Percentiles rank a stretch among this genome's conserved stretches.
Evolutionary conservation across 2,888 invertebrate genomes (phyloP).

Genomic region (Saturnia japonica): DNA sequence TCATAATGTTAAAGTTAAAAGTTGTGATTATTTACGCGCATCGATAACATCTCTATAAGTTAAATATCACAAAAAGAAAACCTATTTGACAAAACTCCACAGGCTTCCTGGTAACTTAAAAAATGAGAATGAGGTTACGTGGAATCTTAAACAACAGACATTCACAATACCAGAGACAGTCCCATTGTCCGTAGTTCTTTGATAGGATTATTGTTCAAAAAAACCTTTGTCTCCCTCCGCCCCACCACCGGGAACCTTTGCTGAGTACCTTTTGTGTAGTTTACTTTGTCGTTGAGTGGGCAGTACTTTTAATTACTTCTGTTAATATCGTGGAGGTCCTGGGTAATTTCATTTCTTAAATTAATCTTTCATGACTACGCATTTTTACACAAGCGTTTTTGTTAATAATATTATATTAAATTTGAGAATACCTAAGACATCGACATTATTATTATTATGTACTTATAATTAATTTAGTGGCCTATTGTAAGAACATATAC

Average conservation of each 20-base stretch:
- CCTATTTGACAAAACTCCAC: not conserved
- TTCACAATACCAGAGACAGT: constrained; percentile 17
- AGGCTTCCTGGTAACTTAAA: not conserved
- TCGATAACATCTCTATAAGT: not conserved
- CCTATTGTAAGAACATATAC: too few species aligned
- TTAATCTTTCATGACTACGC: not conserved
- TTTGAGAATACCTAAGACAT: not conserved
- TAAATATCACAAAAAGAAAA: not conserved
- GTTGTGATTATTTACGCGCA: not conserved
- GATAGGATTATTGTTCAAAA: constrained; percentile 25
- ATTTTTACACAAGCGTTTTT: not conserved
- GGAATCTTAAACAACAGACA: constrained; percentile 13
- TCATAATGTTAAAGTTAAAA: too few species aligned
- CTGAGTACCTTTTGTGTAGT: constrained; percentile 15
- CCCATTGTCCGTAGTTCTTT: constrained; percentile 25
- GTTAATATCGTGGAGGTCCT: not conserved
- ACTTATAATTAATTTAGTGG: too few species aligned
- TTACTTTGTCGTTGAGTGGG: constrained; percentile 4
- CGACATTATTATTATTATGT: too few species aligned
- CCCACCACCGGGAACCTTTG: not conserved
- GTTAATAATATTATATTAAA: not conserved
- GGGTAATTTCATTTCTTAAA: not conserved
- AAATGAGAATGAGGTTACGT: constrained; percentile 4
- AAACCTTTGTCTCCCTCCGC: constrained; percentile 20
- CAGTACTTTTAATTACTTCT: constrained; percentile 15